Percentiles rank a stretch among this genome's conserved stretches.
These are phyloP conservation scores for Nemopilema nomurai DNA, from an alignment of 30 jellyfish, hydroid and myxozoan genomes.

Conservation along the genomic window DNA sequence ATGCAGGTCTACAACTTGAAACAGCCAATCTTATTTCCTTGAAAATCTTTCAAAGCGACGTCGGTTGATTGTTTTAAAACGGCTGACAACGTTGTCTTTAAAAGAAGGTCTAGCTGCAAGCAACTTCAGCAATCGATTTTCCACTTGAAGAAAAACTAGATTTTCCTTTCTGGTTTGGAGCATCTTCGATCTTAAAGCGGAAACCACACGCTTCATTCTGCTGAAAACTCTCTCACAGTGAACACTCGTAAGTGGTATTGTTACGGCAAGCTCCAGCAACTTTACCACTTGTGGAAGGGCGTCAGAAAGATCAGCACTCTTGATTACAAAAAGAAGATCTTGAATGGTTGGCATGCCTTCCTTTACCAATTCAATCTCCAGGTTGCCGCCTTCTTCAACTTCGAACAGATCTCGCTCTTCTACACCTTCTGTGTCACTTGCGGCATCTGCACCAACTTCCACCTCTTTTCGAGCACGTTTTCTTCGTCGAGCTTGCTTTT, in stretches of 20 bases:
- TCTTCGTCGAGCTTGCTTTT: constrained; percentile 18
- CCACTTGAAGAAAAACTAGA: constrained; percentile 52
- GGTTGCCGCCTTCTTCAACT: neutral
- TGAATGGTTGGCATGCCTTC: constrained; percentile 36
- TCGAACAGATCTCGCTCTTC: neutral
- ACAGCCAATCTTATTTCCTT: neutral
- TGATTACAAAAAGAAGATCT: constrained; percentile 17
- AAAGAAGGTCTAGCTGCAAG: neutral
- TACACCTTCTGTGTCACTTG: neutral
- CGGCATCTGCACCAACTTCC: constrained; percentile 11
- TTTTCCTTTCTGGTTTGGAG: constrained; percentile 48
- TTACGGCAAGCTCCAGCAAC: constrained; percentile 20
- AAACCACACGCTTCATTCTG: constrained; percentile 44
- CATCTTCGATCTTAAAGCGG: constrained; percentile 42
- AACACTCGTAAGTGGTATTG: constrained; percentile 33
- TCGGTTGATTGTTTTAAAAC: neutral
- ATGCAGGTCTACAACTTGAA: neutral
- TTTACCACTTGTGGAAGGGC: constrained; percentile 10
- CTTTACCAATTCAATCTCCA: constrained; percentile 21
- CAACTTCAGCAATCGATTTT: neutral
- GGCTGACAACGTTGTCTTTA: neutral
- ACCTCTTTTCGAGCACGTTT: constrained; percentile 14
- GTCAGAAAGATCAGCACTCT: constrained; percentile 29
- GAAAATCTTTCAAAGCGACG: neutral
- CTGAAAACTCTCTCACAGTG: constrained; percentile 60